Base-by-base conservation (phyloP, 2,888 invertebrate species). In the Thysanoteuthis rhombus region DNA sequence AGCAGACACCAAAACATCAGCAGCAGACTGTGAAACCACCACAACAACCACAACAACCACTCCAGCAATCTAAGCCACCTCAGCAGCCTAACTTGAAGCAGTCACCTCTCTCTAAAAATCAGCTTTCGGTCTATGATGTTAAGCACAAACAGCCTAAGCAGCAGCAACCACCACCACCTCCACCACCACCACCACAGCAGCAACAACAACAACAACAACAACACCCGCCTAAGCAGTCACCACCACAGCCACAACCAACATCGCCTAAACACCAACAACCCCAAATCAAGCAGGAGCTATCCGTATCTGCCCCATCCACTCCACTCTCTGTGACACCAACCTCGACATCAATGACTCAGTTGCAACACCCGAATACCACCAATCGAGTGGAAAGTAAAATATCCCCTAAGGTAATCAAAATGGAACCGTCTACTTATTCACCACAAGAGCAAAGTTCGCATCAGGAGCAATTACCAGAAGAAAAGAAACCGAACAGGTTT, bases 371-470 rank as follows among this genome's bases (percentile, higher is more conserved):
- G 32, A 39, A 91, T 91, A 28, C 25, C 40, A 91, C 38, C 40
- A 91, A 91, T 91, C 75, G 75, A 75, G n/a, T 75, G n/a, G 75
- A 75, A 75, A 75, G n/a, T n/a, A n/a, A 75, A 75, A 75, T 75
- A n/a, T 75, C 75, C 19, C 75, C 75, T n/a, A 75, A 75, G n/a
- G 75, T n/a, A 75, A 75, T 75, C n/a, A 75, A 75, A 75, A 16
- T 75, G n/a, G 75, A 75, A 75, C 75, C 75, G n/a, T 16, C n/a
- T 75, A 75, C 75, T 75, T 75, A 91, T 42, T 91, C 91, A 16
- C 38, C 91, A 32, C 91, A 19, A 32, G 36, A 91, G 91, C 12
- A 91, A 39, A 39, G 40, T 39, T 40, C 28, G 2, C 91, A 40
- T 40, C 91, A 38, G 28, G 40, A 91, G 42, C 91, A 91, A 42